Conservation (phyloP, 2,113 vertebrate species). For the Nannospalax galili region DNA sequence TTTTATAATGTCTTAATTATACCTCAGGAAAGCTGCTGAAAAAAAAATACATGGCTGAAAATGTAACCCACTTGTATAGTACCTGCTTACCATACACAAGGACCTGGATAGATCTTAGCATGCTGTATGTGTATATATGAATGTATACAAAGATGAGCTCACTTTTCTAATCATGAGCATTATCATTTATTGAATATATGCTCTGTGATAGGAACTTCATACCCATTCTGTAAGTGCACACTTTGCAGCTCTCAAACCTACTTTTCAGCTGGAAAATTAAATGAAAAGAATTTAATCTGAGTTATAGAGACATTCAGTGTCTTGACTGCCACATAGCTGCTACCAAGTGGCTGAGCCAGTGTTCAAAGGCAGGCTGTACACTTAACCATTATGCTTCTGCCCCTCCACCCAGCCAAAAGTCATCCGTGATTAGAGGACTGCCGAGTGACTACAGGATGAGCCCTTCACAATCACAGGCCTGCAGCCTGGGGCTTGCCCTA, state of each 20-base stretch:
- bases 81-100: not conserved
- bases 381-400: not conserved
- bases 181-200: not conserved
- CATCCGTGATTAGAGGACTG: not conserved
- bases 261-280: not conserved
- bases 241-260: not conserved
- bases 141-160: not conserved
- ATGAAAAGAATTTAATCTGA: not conserved
- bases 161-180: not conserved
- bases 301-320: not conserved
- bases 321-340: not conserved
- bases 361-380: not conserved
- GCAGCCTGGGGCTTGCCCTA: not conserved
- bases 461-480: not conserved
- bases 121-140: not conserved
- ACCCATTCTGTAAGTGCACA: not conserved
- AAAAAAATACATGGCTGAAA: not conserved
- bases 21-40: not conserved
- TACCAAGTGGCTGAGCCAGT: not conserved
- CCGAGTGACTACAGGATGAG: not conserved
- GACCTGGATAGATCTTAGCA: not conserved
- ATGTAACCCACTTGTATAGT: not conserved
- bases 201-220: not conserved
- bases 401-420: not conserved
- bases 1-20: not conserved